A percentile compares a stretch with the other conserved stretches of the same genome.
These are phyloP conservation scores for Caenorhabditis becei DNA, from an alignment of 2,888 invertebrate genomes.

Conservation along the genomic window DNA sequence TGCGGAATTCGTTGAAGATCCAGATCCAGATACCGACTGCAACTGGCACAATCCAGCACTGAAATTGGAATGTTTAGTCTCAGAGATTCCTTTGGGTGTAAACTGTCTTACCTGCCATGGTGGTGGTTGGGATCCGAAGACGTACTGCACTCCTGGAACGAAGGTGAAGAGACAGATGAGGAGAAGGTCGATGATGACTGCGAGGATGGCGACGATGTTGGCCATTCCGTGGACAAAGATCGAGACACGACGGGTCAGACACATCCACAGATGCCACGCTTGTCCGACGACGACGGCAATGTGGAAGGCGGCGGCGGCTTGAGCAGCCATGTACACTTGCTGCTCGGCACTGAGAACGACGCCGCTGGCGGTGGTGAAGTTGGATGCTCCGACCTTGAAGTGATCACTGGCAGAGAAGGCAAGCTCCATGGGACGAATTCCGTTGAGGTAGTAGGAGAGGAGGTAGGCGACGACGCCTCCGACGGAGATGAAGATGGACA, in stretches of 20 bases:
- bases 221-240: constrained; percentile 74
- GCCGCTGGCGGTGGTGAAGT: constrained; percentile 55
- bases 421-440: constrained; percentile 62
- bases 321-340: constrained; percentile 64
- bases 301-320: constrained; percentile 66
- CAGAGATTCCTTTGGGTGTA: neutral
- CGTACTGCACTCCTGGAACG: constrained; percentile 70
- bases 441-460: constrained; percentile 64
- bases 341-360: constrained; percentile 44
- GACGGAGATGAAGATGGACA: constrained; percentile 76
- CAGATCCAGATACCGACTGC: constrained; percentile 70
- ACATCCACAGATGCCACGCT: constrained; percentile 74
- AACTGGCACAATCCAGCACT: constrained; percentile 71
- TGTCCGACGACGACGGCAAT: constrained; percentile 63
- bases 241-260: constrained; percentile 74
- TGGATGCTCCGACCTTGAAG: constrained; percentile 61
- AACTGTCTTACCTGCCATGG: constrained; percentile 60
- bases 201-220: constrained; percentile 69
- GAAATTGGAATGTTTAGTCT: neutral
- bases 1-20: constrained; percentile 73
- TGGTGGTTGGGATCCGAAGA: constrained; percentile 72
- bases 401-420: constrained; percentile 60
- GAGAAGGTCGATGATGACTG: constrained; percentile 71
- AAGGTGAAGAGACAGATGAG: constrained; percentile 72
- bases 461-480: constrained; percentile 67